phyloP scores from a whole-genome alignment of 2,797 vertebrate species.

The Malacoctenus gilli region DNA sequence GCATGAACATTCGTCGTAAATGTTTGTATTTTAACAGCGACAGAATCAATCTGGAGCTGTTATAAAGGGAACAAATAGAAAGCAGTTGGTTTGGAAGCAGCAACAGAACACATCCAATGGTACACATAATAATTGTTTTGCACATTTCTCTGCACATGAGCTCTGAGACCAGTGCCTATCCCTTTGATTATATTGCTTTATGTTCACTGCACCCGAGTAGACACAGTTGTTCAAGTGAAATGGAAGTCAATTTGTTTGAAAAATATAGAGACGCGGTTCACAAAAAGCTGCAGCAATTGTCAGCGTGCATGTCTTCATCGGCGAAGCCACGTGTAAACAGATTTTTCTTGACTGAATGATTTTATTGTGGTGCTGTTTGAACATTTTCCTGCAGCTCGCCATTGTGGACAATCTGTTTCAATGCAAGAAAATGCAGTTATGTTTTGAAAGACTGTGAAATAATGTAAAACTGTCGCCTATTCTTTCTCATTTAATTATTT shows the following conservation, averaged over 20 bases:
- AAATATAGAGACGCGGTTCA: constrained; percentile 57
- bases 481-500: too few species aligned
- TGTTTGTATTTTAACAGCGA: background rate
- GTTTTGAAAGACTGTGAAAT: too few species aligned
- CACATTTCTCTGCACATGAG: constrained; percentile 49
- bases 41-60: constrained; percentile 31
- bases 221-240: constrained; percentile 61
- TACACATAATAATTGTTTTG: constrained; percentile 50
- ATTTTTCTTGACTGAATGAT: too few species aligned
- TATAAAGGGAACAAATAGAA: constrained; percentile 54
- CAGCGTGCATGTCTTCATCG: constrained; percentile 38
- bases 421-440: too few species aligned
- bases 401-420: too few species aligned
- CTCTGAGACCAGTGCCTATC: constrained; percentile 26
- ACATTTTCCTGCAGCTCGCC: too few species aligned
- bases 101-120: constrained; percentile 48
- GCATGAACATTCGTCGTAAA: too few species aligned
- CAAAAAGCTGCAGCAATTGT: constrained; percentile 55
- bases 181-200: constrained; percentile 42
- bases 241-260: constrained; percentile 70
- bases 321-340: constrained; percentile 36
- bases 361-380: too few species aligned
- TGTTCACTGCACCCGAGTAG: constrained; percentile 45
- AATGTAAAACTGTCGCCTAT: too few species aligned
- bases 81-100: constrained; percentile 47